Conservation (phyloP, 2,888 invertebrate species). For the Ctena decussata region DNA sequence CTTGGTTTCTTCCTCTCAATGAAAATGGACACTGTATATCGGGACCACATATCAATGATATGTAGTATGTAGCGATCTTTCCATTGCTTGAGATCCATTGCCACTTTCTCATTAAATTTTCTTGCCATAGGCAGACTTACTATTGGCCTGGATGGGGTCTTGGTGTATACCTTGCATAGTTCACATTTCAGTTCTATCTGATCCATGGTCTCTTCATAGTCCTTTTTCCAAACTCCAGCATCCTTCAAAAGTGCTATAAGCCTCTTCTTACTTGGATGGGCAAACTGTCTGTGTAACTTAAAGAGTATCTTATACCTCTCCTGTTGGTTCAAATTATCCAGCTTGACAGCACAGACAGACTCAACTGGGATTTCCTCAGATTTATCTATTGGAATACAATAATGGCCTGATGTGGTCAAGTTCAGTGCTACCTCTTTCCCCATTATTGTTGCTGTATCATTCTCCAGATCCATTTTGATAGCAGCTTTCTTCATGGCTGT, state of each 20-base stretch:
- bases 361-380: constrained; percentile 15
- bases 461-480: no score
- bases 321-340: no score
- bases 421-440: neutral
- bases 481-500: no score
- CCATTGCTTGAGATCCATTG: no score
- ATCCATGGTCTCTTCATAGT: constrained; percentile 11
- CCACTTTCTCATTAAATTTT: no score
- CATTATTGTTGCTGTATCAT: constrained; percentile 28
- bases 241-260: constrained; percentile 26
- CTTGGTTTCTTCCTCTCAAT: no score
- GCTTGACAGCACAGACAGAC: constrained; percentile 27
- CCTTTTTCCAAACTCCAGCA: constrained; percentile 34
- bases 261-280: constrained; percentile 23
- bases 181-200: constrained; percentile 24
- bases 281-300: constrained; percentile 43
- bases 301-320: no score
- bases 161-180: constrained; percentile 27
- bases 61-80: constrained; percentile 33
- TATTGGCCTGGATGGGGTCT: constrained; percentile 28
- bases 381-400: constrained; percentile 34
- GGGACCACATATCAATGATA: constrained; percentile 50
- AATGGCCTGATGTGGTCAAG: no score
- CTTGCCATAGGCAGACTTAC: constrained; percentile 31
- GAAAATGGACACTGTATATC: constrained; percentile 42